Conservation (phyloP, 1,140 invertebrate species). For the Drosophila pruinosa region DNA sequence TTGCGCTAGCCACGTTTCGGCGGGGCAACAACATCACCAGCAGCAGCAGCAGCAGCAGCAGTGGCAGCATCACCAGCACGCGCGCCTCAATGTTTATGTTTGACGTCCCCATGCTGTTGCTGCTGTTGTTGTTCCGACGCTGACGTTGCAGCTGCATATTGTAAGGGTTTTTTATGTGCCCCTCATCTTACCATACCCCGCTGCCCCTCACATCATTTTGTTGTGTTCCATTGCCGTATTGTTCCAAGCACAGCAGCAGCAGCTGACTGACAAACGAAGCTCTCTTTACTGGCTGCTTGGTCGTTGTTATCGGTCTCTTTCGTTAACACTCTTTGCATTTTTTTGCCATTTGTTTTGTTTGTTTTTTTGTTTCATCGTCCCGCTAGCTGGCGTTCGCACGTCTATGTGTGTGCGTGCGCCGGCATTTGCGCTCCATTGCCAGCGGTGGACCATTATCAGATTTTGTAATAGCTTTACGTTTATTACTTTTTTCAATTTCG, state of each 20-base stretch:
- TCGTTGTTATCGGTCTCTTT: background rate
- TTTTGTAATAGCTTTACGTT: slow-evolving; percentile 82
- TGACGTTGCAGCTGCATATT: slow-evolving; percentile 57
- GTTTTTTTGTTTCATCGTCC: slow-evolving; percentile 6
- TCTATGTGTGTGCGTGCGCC: slow-evolving; percentile 39
- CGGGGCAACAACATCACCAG: background rate
- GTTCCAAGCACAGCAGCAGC: slow-evolving; percentile 35
- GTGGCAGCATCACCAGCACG: slow-evolving; percentile 50
- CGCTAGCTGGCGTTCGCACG: background rate
- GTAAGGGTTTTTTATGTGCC: slow-evolving; percentile 64
- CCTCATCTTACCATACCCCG: no score
- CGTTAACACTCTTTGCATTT: slow-evolving; percentile 3
- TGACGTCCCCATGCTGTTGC: slow-evolving; percentile 32
- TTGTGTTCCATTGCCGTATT: slow-evolving; percentile 61
- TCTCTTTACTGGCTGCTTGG: background rate
- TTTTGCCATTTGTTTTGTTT: slow-evolving; percentile 12
- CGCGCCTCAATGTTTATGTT: slow-evolving; percentile 78
- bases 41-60: slow-evolving; percentile 15
- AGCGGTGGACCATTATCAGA: slow-evolving; percentile 77
- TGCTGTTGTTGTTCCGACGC: slow-evolving; percentile 30
- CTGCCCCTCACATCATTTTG: background rate
- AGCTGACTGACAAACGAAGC: background rate
- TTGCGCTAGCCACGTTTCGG: slow-evolving; percentile 61
- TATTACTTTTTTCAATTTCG: slow-evolving; percentile 75
- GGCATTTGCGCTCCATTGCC: slow-evolving; percentile 70